Percentiles rank a stretch among this genome's conserved stretches.
phyloP scores from a whole-genome alignment of 2,113 vertebrate genomes.

The Plecturocebus donacophilus region DNA sequence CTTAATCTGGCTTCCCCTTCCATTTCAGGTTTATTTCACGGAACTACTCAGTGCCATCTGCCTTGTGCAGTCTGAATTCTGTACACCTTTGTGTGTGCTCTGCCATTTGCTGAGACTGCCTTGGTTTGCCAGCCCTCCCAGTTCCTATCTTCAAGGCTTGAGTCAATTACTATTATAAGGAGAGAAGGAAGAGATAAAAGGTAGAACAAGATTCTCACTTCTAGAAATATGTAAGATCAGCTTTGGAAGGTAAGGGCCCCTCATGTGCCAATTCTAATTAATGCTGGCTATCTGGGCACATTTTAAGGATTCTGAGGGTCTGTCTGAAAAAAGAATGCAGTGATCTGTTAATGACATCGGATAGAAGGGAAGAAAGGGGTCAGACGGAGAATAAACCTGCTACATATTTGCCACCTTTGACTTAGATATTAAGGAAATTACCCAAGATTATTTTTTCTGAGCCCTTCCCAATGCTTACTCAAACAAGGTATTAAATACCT shows the following conservation, averaged over 20 bases:
- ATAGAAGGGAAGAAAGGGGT: not conserved
- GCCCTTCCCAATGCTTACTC: not conserved
- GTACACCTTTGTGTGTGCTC: not conserved
- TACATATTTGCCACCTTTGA: not conserved
- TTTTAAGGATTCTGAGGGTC: not conserved
- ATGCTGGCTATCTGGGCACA: not conserved
- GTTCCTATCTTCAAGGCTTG: not conserved
- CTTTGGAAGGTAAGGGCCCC: not conserved
- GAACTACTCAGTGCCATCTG: not conserved
- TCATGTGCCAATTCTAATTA: not conserved
- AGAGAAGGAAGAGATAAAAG: not conserved
- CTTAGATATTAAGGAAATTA: slow-evolving; percentile 18
- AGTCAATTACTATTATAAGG: not conserved
- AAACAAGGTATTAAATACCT: not conserved
- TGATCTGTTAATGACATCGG: not conserved
- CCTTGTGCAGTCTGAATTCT: not conserved
- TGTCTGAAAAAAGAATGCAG: not conserved
- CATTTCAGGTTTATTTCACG: not conserved
- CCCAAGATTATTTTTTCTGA: slow-evolving; percentile 19
- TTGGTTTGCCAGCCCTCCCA: not conserved
- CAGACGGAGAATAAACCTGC: not conserved
- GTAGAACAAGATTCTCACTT: not conserved
- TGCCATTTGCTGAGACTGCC: not conserved
- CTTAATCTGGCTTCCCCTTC: not conserved
- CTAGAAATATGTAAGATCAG: not conserved